Evolutionary conservation across 2,888 invertebrate genomes (phyloP).

Genomic region (Thelaira solivaga): DNA sequence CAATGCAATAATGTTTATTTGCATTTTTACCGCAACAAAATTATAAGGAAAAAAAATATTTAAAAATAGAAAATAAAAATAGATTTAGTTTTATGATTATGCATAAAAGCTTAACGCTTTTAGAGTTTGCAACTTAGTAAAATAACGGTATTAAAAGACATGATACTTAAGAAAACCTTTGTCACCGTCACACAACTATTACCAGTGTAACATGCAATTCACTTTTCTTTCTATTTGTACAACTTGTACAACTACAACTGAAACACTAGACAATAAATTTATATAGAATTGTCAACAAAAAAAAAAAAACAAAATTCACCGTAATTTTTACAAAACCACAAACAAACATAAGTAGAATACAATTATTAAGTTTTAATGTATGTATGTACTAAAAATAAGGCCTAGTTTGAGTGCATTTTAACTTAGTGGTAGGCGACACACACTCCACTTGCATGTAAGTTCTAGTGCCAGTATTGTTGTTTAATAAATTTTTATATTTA

Average conservation of each 20-base stretch:
- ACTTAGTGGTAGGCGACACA: too few species aligned
- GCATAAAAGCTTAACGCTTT: slow-evolving; percentile 13
- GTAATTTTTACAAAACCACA: slow-evolving; percentile 16
- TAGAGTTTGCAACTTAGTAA: slow-evolving; percentile 14
- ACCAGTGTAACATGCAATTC: slow-evolving; percentile 35
- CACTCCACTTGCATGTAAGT: background rate
- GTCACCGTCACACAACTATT: slow-evolving; percentile 15
- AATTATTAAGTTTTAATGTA: slow-evolving; percentile 14
- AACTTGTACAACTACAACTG: background rate
- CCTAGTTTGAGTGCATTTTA: background rate
- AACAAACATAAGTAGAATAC: slow-evolving; percentile 20
- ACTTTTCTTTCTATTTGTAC: slow-evolving; percentile 3
- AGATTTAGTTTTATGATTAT: slow-evolving; percentile 19
- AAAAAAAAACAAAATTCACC: slow-evolving; percentile 29
- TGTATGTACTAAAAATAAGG: too few species aligned
- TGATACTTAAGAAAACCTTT: slow-evolving; percentile 22
- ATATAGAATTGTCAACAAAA: slow-evolving; percentile 30
- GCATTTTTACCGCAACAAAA: background rate
- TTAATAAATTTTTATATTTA: slow-evolving; percentile 14
- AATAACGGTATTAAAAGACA: slow-evolving; percentile 35
- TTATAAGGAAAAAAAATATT: background rate
- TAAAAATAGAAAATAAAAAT: slow-evolving; percentile 3
- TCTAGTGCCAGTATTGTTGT: too few species aligned
- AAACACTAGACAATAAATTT: slow-evolving; percentile 25
- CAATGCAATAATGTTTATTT: too few species aligned